These are phyloP conservation scores for Deladenus siricidicola DNA, from an alignment of 2,888 invertebrate species.

Conservation along the genomic window DNA sequence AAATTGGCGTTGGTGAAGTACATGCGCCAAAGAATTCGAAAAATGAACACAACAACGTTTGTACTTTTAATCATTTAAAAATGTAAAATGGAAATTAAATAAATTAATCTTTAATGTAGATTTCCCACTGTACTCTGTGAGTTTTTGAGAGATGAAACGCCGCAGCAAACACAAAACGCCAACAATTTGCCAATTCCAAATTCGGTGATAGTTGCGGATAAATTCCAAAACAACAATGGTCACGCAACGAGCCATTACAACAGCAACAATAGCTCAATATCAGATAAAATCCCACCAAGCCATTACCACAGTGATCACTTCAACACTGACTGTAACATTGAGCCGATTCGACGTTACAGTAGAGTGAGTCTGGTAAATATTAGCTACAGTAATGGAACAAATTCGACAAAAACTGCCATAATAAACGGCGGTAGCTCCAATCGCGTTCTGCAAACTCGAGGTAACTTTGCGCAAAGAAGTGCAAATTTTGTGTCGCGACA, in stretches of 20 bases:
- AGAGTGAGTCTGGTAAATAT: neutral
- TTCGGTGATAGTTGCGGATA: no score
- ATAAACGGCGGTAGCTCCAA: no score
- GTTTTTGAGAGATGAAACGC: neutral
- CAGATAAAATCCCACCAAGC: neutral
- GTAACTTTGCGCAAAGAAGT: no score
- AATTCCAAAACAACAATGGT: neutral
- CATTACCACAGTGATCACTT: neutral
- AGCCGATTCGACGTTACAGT: neutral
- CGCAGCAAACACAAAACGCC: no score
- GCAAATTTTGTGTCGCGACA: neutral
- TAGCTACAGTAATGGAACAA: neutral
- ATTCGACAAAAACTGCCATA: no score
- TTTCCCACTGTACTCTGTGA: neutral
- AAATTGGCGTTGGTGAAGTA: constrained; percentile 52
- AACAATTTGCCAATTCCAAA: no score
- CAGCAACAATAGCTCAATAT: neutral
- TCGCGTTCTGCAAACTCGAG: no score
- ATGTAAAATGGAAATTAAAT: no score
- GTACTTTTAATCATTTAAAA: neutral
- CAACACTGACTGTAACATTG: no score
- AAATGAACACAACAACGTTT: neutral
- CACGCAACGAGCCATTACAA: neutral
- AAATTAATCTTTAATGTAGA: no score
- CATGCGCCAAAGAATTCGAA: constrained; percentile 42